A percentile compares a stretch with the other conserved stretches of the same genome.
These are phyloP conservation scores for Cyanoramphus novaezelandiae DNA, from an alignment of 2,113 vertebrate genomes.

Conservation along the genomic window DNA sequence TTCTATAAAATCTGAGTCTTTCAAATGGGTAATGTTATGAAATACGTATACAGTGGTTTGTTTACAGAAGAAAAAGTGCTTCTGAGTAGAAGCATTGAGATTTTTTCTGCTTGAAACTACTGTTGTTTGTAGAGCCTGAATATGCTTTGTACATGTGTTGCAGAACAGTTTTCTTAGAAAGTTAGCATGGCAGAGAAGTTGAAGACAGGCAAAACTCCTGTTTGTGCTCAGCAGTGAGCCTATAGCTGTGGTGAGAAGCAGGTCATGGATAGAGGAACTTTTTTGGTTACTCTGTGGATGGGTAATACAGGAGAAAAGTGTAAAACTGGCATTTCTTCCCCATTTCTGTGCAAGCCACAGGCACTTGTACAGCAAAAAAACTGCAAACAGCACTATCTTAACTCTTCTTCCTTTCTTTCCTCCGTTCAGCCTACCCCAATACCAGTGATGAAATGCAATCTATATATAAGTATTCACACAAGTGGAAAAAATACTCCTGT, in stretches of 20 bases:
- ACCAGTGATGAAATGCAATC: not conserved
- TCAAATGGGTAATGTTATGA: not conserved
- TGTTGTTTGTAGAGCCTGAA: not conserved
- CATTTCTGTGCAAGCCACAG: accelerated
- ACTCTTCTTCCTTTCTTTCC: not conserved
- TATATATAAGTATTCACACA: not conserved
- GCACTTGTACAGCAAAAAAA: not conserved
- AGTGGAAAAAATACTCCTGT: not conserved
- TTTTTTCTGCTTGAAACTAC: not conserved
- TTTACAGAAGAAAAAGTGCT: not conserved
- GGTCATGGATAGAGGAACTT: not conserved
- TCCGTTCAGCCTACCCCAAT: not conserved
- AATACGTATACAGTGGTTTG: not conserved
- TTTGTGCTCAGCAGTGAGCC: not conserved
- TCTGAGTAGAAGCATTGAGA: not conserved
- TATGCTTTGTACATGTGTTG: not conserved
- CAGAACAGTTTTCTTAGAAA: not conserved
- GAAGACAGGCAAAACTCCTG: not conserved
- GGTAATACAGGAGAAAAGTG: not conserved
- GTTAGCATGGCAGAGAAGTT: not conserved
- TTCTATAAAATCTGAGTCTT: not conserved
- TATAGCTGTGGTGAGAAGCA: not conserved
- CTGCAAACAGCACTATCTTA: not conserved
- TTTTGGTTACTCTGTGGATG: not conserved
- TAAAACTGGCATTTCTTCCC: not conserved